Evolutionary conservation across 2,113 vertebrate genomes (phyloP), one percentile per base, ranked within the genome.

Genomic region (Ivindomyrus marchei): DNA sequence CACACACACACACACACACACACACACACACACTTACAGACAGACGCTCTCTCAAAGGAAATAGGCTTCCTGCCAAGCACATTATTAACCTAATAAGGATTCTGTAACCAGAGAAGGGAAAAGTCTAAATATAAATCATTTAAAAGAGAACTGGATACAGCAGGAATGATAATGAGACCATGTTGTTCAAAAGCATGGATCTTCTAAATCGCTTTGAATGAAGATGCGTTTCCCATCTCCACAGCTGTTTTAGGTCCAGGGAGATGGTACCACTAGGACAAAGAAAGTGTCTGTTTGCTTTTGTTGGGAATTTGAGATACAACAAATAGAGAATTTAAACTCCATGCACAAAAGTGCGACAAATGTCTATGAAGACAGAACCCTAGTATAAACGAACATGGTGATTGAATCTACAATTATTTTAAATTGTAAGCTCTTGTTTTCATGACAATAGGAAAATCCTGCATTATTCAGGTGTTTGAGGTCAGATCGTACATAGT

Each of bases 251-350:
- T 45, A 66, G 27, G 36, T 66, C 39, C 87, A 88, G 27, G 24
- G 87, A 88, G 31, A 46, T 42, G 39, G 53, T 45, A 27, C 50
- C 27, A 70, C 39, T 11, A n/a, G 42, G 87, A 66, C n/a, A 88
- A 70, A 66, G 87, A 88, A 88, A 58, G 19, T 62, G 36, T 52
- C 62, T 88, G 39, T 77, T 89, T 52, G 17, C 70, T 80, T 89
- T 46, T n/a, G 27, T 47, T 92, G 94, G 94, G 93, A 95, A 96
- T 95, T 93, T 93, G 93, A 96, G 95, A 94, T 94, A 92, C 93
- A 94, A 36, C 58, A 74, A 31, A 80, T 50, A 96, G 95, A 96
- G 94, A 95, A 80, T 49, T 88, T 94, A 92, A 93, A 92, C 91
- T 94, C 94, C 92, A 74, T 19, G 46, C 45, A 89, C 39, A 70